Evolutionary conservation across 2,113 vertebrate genomes (phyloP), one percentile per base, ranked within the genome.

Genomic region (Echinops telfairi): DNA sequence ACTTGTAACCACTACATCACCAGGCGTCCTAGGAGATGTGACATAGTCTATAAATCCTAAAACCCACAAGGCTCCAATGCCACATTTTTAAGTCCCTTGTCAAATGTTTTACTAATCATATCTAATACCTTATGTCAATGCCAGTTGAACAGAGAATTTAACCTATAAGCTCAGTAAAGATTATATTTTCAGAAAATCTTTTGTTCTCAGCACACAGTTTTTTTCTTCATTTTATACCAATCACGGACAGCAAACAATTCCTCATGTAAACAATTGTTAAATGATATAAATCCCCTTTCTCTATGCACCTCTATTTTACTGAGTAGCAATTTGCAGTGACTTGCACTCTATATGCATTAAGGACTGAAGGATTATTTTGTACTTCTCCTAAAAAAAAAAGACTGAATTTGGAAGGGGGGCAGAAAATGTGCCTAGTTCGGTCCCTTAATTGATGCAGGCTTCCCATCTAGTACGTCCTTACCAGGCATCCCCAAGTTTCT

Each of bases 161-260:
- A 88, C 33, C 57, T 68, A 33, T 36, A 68, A 81, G 25, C 38
- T 7, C 40, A 29, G 27, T 78, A 66, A 86, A 78, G 43, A 62
- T 31, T 87, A 25, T 81, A 83, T 80, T 86, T 53, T 25, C 94
- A 90, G 73, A 82, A 64, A 86, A 93, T 53, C 58, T 19, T 83
- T 90, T 12, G 0, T 53, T 92, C 57, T 43, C 91, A 22, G 76
- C 20, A 78, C 36, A 36, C 17, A n/a, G 1, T 38, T 47, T 89
- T 77, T 53, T 53, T 11, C 47, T 53, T 86, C 23, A 85, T 82
- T 73, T 79, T 75, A 89, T 88, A 33, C 47, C 84, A 75, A 58
- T 58, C 73, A 82, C 10, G 29, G 23, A 22, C 20, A 89, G 82
- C 68, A 89, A 86, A 73, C 25, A 73, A 22, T 78, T 66, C 82